Base-by-base conservation (phyloP, 2,888 invertebrate genomes). In the Theretra japonica region DNA sequence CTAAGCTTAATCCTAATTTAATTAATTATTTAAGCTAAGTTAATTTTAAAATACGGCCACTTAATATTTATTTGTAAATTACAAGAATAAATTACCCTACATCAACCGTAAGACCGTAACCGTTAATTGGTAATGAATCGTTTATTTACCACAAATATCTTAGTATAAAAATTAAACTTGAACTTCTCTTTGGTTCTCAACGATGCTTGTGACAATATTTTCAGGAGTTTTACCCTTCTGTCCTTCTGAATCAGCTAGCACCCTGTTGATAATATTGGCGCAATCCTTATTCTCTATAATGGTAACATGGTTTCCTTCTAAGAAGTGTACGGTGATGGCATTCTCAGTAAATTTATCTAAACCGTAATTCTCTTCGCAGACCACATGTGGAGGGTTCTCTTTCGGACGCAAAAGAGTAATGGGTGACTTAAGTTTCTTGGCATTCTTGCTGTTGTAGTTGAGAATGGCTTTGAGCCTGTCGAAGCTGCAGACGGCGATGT, bases 231-330 rank as follows among this genome's bases (percentile, higher is more conserved):
- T 93, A 1, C 83, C 86, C 11, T 74, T 76, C 4, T 83, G 80
- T 0, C 72, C 80, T 6, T 87, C 87, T 25, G 76, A 84, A 7
- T 88, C 89, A 0, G 79, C 72, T 25, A 94, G 69, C 15, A 86
- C 74, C 73, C 86, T 91, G 75, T 96, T 96, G 65, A 97, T 96
- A 50, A 96, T 94, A 77, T 96, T 95, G 0, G 96, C 95, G 69
- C 96, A 90, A 77, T 95, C 95, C 69, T 95, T 92, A 80, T 96
- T 96, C 19, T 97, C 96, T 77, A 97, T 83, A 80, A 97, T 96
- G 58, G 96, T 95, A 0, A 95, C 86, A 80, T 97, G 97, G 83
- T 96, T 96, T 15, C 97, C 97, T 81, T 97, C 96, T n/a, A 97
- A 90, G 68, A 94, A 95, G 79, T 96, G 95, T 0, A 97, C 90